These are phyloP conservation scores for Macrotus californicus DNA, from an alignment of 2,113 vertebrate species.

Conservation along the genomic window DNA sequence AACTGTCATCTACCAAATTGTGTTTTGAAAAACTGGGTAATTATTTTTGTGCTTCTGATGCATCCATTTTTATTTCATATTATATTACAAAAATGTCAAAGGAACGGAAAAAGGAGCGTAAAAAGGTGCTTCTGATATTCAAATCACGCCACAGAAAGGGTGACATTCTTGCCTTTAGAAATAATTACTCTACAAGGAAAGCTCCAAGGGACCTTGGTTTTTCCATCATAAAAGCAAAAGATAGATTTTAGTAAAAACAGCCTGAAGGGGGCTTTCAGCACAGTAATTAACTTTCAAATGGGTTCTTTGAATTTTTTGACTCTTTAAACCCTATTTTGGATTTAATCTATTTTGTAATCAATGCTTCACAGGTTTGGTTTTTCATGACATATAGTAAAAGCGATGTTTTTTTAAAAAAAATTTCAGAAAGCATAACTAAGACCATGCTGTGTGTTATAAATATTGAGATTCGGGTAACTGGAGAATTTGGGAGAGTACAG, in stretches of 20 bases:
- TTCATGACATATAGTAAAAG: not conserved
- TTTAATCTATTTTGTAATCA: not conserved
- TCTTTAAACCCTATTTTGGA: not conserved
- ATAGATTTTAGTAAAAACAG: not conserved
- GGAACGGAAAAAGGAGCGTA: not conserved
- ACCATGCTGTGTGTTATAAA: fast-evolving
- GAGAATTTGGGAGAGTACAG: no score
- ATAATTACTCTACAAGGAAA: not conserved
- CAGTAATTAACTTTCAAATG: constrained; percentile 1
- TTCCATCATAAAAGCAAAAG: not conserved
- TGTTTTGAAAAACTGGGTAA: not conserved
- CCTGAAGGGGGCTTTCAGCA: not conserved
- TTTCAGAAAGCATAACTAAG: not conserved
- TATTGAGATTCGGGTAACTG: no score
- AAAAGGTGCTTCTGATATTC: not conserved
- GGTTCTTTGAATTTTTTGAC: not conserved
- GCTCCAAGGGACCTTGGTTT: not conserved
- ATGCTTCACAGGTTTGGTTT: not conserved
- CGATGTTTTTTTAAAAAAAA: not conserved
- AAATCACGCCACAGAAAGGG: not conserved
- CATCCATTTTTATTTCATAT: not conserved
- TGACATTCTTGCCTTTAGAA: not conserved
- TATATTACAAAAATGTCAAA: not conserved
- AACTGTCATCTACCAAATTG: fast-evolving
- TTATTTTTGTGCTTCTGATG: not conserved